Evolutionary conservation across 2,888 invertebrate genomes (phyloP), one percentile per base, ranked within the genome.

Genomic region (Drosophila falleni): DNA sequence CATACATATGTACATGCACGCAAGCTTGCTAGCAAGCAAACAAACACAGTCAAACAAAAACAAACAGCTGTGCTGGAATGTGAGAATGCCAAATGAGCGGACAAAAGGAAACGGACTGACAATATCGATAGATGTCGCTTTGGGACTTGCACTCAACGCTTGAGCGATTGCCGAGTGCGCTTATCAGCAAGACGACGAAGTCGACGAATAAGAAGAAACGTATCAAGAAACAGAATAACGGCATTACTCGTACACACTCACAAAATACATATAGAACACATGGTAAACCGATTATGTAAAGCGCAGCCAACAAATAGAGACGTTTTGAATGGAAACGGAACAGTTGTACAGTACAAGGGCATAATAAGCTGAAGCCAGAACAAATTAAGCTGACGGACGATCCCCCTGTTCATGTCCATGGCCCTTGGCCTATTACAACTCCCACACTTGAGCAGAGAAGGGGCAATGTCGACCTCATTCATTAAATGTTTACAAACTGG

Each of bases 261-360:
- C 39, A 31, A 31, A 31, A 53, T 4, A 54, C 11, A 61, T 33
- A 59, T 29, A 61, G 63, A 72, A 64, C 70, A 71, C 75, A 82
- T 85, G 84, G 84, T 78, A 87, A 82, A 72, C 54, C 67, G 87
- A 84, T 84, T 84, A 84, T 87, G 87, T 84, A 84, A 84, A 84
- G 55, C 65, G 51, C 59, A 74, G 39, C 42, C 42, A 53, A 11
- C 47, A 53, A 67, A 53, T 51, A 60, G 41, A 77, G 54, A 59
- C 47, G 31, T 44, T 47, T 26, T 66, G 31, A 37, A 54, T n/a
- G 31, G 31, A 44, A 65, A 39, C 63, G 16, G 4, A 4, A 35
- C 9, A 13, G 4, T 23, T 5, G 19, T 19, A 19, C 19, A 23
- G 13, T 35, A 56, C 49, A 69, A 73, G 59, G 72, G 74, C 44